Evolutionary conservation across 1,140 invertebrate species (phyloP).

Genomic region (Bicyclus anynana): DNA sequence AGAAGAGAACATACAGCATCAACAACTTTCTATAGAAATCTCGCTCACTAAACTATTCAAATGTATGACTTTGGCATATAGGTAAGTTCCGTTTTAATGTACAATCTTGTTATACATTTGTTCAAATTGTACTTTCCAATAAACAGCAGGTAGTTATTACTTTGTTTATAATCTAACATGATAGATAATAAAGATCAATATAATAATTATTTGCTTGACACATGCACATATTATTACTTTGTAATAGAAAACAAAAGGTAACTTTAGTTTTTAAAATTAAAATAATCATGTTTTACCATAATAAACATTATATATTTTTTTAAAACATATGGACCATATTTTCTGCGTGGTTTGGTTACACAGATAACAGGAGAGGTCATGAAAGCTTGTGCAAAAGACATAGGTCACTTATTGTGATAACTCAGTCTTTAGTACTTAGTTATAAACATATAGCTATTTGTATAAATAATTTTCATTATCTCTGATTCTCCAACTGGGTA

Average conservation of each 20-base stretch:
- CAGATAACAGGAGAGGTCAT: slow-evolving; percentile 68
- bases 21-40: slow-evolving; percentile 92
- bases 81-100: slow-evolving; percentile 77
- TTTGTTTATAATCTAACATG: too few species aligned
- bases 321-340: slow-evolving; percentile 48
- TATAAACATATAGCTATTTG: slow-evolving; percentile 31
- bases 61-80: slow-evolving; percentile 97
- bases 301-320: background rate
- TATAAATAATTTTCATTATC: slow-evolving; percentile 16
- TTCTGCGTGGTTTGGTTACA: slow-evolving; percentile 55
- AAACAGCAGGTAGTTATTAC: too few species aligned
- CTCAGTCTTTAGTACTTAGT: slow-evolving; percentile 51
- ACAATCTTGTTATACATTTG: background rate
- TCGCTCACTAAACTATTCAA: slow-evolving; percentile 96
- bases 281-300: background rate
- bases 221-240: background rate
- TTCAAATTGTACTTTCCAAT: too few species aligned
- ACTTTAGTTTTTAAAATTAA: background rate
- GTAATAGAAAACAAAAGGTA: background rate
- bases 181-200: too few species aligned
- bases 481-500: background rate
- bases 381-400: slow-evolving; percentile 56
- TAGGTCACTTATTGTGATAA: slow-evolving; percentile 66
- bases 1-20: slow-evolving; percentile 74
- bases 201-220: too few species aligned